Conservation (phyloP, 2,888 invertebrate genomes). For the Halocaridina rubra region DNA sequence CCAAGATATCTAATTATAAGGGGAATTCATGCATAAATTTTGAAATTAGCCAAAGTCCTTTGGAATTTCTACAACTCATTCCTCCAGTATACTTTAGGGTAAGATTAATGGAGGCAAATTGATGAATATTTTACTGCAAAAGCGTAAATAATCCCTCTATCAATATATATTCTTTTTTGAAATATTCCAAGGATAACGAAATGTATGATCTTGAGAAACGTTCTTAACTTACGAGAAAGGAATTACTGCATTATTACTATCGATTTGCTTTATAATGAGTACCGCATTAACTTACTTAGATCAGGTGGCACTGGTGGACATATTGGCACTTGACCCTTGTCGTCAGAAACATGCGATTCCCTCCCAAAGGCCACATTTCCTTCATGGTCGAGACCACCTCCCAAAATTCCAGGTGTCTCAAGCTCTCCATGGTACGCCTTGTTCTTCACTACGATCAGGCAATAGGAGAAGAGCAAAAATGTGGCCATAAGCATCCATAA, state of each 20-base stretch:
- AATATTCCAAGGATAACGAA: too few species aligned
- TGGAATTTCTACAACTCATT: not conserved
- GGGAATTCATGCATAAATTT: not conserved
- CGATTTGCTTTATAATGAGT: too few species aligned
- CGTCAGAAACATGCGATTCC: not conserved
- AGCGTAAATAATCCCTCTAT: too few species aligned
- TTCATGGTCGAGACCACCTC: not conserved
- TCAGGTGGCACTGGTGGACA: not conserved
- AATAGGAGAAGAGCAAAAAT: not conserved
- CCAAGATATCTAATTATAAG: not conserved
- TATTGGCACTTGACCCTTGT: too few species aligned
- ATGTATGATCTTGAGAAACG: too few species aligned
- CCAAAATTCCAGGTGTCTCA: not conserved
- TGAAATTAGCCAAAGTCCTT: not conserved
- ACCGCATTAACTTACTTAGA: not conserved
- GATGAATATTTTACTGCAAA: too few species aligned
- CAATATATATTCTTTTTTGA: too few species aligned
- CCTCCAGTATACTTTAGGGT: too few species aligned
- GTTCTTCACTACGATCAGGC: not conserved
- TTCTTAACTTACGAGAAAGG: too few species aligned
- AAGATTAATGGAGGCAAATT: too few species aligned
- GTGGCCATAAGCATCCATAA: too few species aligned
- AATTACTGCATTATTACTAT: too few species aligned
- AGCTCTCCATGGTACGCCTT: not conserved
- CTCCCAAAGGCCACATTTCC: not conserved